A percentile compares a stretch with the other conserved stretches of the same genome.
phyloP scores from a whole-genome alignment of 64 coral and sea anemone species.

The Astreopora myriophthalma region DNA sequence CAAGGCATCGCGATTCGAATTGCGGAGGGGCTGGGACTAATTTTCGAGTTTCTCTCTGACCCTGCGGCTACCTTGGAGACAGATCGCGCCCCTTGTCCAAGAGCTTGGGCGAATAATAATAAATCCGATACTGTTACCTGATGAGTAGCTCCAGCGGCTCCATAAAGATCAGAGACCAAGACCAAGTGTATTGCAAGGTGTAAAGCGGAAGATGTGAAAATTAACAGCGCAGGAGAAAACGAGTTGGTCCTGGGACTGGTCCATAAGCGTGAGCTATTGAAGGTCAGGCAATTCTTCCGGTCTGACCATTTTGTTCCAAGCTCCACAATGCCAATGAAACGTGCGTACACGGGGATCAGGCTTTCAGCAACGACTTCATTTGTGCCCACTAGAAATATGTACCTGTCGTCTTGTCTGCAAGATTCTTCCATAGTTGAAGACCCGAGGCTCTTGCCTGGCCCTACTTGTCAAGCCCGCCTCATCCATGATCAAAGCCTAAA shows the following conservation, averaged over 20 bases:
- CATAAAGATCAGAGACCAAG: not conserved
- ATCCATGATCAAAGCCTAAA: not conserved
- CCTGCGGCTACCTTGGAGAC: too few species aligned
- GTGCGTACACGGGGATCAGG: not conserved
- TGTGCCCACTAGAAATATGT: not conserved
- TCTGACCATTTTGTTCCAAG: not conserved
- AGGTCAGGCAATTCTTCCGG: not conserved
- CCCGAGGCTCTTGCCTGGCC: too few species aligned
- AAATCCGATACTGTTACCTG: conserved; percentile 2
- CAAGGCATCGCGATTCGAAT: too few species aligned
- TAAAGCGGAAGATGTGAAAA: not conserved
- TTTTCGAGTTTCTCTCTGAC: too few species aligned
- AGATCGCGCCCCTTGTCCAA: too few species aligned
- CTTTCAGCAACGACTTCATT: not conserved
- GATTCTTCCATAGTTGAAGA: not conserved
- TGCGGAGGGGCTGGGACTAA: too few species aligned
- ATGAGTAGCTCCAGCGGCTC: not conserved
- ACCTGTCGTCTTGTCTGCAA: not conserved
- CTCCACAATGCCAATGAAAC: not conserved
- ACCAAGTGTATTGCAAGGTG: not conserved
- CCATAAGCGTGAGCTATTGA: not conserved
- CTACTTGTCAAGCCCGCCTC: not conserved
- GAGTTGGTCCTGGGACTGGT: not conserved
- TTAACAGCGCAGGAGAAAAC: not conserved
- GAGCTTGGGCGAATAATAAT: too few species aligned